These are phyloP conservation scores for Ichneumoninae sp. DNA, from an alignment of 2,888 invertebrate genomes.

Conservation along the genomic window DNA sequence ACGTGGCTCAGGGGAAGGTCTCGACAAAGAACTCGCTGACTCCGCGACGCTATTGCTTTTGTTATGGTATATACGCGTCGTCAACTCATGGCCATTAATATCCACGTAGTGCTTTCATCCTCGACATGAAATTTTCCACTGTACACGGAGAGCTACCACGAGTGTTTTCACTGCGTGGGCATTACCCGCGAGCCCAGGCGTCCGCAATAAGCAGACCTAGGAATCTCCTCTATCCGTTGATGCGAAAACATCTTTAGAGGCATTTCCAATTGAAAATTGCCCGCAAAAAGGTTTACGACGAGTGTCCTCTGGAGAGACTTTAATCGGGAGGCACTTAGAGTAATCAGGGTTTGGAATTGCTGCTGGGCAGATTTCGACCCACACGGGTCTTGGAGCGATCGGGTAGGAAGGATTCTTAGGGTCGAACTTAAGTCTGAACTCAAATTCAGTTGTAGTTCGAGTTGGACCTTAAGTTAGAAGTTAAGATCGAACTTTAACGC, in stretches of 20 bases:
- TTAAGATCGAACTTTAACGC: no score
- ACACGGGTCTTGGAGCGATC: no score
- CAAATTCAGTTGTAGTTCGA: no score
- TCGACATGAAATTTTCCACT: conserved; percentile 20
- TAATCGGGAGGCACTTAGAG: no score
- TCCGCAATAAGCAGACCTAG: neutral
- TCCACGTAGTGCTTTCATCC: conserved; percentile 15
- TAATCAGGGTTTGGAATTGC: no score
- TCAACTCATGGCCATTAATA: conserved; percentile 30
- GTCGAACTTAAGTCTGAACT: no score
- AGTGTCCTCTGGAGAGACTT: no score
- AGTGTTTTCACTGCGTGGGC: conserved; percentile 4
- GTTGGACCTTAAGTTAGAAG: no score
- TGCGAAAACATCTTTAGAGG: no score
- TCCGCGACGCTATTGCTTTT: conserved; percentile 27
- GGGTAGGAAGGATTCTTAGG: no score
- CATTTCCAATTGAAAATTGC: neutral
- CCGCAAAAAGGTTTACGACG: neutral
- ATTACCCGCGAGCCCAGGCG: neutral
- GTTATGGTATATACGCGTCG: neutral
- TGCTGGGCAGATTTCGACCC: no score
- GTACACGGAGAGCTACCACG: neutral
- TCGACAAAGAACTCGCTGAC: conserved; percentile 57
- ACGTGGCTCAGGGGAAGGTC: conserved; percentile 9
- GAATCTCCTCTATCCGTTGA: neutral